Conservation (phyloP, 1,140 invertebrate genomes). For the Lucilia sericata region DNA sequence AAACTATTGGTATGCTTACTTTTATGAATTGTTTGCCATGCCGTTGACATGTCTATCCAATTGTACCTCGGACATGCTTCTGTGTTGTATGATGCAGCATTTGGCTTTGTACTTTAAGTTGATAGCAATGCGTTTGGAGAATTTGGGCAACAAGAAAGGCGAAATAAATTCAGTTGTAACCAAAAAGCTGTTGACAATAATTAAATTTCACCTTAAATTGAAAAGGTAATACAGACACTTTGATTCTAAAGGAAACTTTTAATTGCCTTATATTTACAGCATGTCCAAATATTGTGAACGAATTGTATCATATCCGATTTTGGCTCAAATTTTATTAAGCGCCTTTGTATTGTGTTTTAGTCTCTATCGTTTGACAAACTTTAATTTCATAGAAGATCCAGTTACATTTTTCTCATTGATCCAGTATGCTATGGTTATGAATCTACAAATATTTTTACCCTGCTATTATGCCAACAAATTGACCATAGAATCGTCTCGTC, state of each 20-base stretch:
- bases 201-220: constrained; percentile 52
- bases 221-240: constrained; percentile 42
- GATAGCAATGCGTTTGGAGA: constrained; percentile 52
- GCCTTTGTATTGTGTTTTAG: constrained; percentile 63
- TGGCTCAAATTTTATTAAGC: constrained; percentile 60
- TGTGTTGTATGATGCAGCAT: constrained; percentile 61
- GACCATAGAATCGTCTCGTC: constrained; percentile 53
- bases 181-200: constrained; percentile 49
- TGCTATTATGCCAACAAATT: constrained; percentile 63
- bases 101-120: constrained; percentile 55
- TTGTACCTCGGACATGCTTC: constrained; percentile 55
- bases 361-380: constrained; percentile 56
- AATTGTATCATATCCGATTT: constrained; percentile 58
- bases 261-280: constrained; percentile 44
- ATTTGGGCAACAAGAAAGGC: constrained; percentile 42
- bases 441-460: constrained; percentile 60
- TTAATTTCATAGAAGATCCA: constrained; percentile 52
- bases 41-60: constrained; percentile 60
- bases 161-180: background rate
- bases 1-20: constrained; percentile 57
- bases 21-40: constrained; percentile 56
- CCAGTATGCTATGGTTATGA: constrained; percentile 60
- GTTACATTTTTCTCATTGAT: constrained; percentile 58
- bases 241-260: background rate
- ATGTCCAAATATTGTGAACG: constrained; percentile 51